phyloP scores from a whole-genome alignment of 92 coral and sea anemone species.

The Epizoanthus rinbou region DNA sequence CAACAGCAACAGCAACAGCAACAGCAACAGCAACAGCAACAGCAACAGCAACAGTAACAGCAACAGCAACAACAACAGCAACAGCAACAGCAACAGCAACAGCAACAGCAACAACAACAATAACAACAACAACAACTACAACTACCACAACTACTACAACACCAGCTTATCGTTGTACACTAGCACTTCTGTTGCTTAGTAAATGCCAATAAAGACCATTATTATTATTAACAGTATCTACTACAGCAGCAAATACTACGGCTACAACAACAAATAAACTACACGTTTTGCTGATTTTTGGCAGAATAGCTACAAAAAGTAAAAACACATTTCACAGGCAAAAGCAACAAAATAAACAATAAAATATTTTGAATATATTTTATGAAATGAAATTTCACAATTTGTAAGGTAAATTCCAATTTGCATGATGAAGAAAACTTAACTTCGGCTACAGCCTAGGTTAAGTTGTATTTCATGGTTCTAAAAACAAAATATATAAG shows the following conservation, averaged over 20 bases:
- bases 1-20: neutral
- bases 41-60: neutral
- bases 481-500: too few species aligned
- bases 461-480: too few species aligned
- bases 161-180: neutral
- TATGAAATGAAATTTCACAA: too few species aligned
- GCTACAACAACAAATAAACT: neutral
- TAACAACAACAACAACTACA: neutral
- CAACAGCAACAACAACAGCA: neutral
- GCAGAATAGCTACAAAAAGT: too few species aligned
- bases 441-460: too few species aligned
- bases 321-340: too few species aligned
- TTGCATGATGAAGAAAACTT: too few species aligned
- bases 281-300: neutral
- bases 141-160: neutral
- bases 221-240: neutral
- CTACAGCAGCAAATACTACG: neutral
- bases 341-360: too few species aligned
- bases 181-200: neutral
- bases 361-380: too few species aligned
- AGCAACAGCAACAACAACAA: slow-evolving; percentile 3
- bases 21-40: neutral
- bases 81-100: neutral
- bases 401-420: too few species aligned
- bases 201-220: neutral